phyloP scores from a whole-genome alignment of 2,888 invertebrate genomes.

The Ephialtes manifestator region DNA sequence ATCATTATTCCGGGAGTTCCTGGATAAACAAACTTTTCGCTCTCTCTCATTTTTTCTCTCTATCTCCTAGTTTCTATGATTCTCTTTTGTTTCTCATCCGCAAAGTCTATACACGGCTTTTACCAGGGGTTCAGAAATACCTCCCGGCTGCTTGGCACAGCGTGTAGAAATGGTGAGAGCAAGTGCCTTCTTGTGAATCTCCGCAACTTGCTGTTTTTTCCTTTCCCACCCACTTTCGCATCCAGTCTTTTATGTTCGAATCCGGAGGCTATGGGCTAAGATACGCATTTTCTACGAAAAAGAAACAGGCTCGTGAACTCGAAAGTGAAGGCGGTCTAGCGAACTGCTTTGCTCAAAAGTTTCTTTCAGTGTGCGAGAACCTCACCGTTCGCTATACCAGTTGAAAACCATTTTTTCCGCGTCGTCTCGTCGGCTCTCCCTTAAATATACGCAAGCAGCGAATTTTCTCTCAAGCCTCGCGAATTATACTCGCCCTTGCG shows the following conservation, averaged over 20 bases:
- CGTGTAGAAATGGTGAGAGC: constrained; percentile 22
- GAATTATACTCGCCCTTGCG: constrained; percentile 6
- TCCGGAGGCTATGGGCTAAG: constrained; percentile 52
- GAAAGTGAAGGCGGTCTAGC: constrained; percentile 18
- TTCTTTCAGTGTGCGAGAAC: constrained; percentile 55
- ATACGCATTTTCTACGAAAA: constrained; percentile 52
- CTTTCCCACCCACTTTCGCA: constrained; percentile 14
- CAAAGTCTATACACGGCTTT: constrained; percentile 18
- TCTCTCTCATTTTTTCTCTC: neutral
- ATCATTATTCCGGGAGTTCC: neutral
- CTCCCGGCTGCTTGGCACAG: constrained; percentile 11
- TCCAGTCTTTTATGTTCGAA: constrained; percentile 55
- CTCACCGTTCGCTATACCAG: constrained; percentile 37
- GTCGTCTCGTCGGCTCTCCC: constrained; percentile 37
- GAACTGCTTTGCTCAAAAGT: constrained; percentile 55
- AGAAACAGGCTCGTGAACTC: constrained; percentile 19
- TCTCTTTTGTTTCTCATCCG: constrained; percentile 3
- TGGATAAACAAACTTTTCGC: constrained; percentile 2
- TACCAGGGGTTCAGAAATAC: constrained; percentile 2
- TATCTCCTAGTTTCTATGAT: neutral
- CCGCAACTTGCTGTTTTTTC: constrained; percentile 17
- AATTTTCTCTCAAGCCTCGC: neutral
- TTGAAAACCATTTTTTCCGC: constrained; percentile 52
- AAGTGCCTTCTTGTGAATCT: constrained; percentile 32
- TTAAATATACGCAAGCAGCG: constrained; percentile 3